Conservation (phyloP, 2,888 invertebrate genomes). For the Leptinotarsa peninsularis region DNA sequence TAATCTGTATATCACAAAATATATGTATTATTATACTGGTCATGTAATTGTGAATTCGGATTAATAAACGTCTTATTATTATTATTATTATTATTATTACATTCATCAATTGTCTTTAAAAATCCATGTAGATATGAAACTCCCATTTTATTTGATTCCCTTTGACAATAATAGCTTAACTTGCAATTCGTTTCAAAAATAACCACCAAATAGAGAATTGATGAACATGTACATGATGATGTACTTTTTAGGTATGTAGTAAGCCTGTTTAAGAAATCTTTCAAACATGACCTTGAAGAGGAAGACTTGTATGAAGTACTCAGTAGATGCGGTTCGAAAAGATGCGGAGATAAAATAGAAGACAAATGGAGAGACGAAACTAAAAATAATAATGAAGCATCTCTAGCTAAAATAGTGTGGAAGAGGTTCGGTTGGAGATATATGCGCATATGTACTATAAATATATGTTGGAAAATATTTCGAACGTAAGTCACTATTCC, state of each 20-base stretch:
- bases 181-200: too few relatives aligned
- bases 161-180: too few relatives aligned
- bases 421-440: conserved; percentile 54
- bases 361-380: conserved; percentile 59
- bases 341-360: conserved; percentile 67
- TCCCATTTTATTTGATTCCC: too few relatives aligned
- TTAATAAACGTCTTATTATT: too few relatives aligned
- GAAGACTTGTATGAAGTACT: conserved; percentile 71
- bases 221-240: too few relatives aligned
- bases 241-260: conserved; percentile 72
- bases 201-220: too few relatives aligned
- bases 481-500: conserved; percentile 43
- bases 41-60: too few relatives aligned
- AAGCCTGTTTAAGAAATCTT: conserved; percentile 70
- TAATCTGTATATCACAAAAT: too few relatives aligned
- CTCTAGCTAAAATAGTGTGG: conserved; percentile 52
- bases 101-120: too few relatives aligned
- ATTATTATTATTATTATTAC: too few relatives aligned
- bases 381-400: conserved; percentile 46
- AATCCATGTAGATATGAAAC: too few relatives aligned
- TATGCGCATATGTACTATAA: conserved; percentile 44
- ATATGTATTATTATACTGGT: too few relatives aligned
- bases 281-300: conserved; percentile 72
- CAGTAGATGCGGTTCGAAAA: conserved; percentile 67
- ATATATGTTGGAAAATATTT: conserved; percentile 40